phyloP scores from a whole-genome alignment of 2,888 invertebrate species.

The Protonemura montana region DNA sequence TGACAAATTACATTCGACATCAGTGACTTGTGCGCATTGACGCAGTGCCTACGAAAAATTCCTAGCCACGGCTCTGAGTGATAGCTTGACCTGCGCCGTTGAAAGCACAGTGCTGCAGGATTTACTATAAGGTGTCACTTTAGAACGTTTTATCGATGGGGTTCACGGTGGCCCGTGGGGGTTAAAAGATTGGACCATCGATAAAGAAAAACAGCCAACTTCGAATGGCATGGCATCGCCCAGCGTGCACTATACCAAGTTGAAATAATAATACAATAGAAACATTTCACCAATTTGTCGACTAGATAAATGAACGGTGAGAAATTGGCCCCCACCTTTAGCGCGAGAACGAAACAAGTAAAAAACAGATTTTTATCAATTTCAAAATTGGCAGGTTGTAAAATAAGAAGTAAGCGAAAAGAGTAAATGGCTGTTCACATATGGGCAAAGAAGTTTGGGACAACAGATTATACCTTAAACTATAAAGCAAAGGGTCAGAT shows the following conservation, averaged over 20 bases:
- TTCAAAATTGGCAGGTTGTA: background rate
- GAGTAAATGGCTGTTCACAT: background rate
- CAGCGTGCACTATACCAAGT: background rate
- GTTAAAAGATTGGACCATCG: background rate
- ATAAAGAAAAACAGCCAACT: background rate
- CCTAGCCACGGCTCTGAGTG: background rate
- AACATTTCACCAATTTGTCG: background rate
- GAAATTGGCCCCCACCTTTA: conserved; percentile 2
- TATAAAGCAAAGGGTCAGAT: background rate
- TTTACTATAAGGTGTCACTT: background rate
- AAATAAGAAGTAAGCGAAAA: background rate
- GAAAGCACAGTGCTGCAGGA: background rate
- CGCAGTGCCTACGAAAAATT: background rate
- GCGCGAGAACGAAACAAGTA: background rate
- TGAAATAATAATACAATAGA: background rate
- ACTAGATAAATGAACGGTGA: background rate
- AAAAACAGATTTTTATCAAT: conserved; percentile 3
- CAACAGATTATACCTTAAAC: background rate
- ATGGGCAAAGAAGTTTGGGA: background rate
- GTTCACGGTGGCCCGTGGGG: background rate
- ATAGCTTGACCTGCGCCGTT: background rate
- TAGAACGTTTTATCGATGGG: background rate
- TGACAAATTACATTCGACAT: background rate
- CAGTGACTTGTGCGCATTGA: background rate
- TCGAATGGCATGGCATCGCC: background rate